Evolutionary conservation across 1,140 invertebrate species (phyloP), one percentile per base, ranked within the genome.

Genomic region (Trachelipus rathkii): DNA sequence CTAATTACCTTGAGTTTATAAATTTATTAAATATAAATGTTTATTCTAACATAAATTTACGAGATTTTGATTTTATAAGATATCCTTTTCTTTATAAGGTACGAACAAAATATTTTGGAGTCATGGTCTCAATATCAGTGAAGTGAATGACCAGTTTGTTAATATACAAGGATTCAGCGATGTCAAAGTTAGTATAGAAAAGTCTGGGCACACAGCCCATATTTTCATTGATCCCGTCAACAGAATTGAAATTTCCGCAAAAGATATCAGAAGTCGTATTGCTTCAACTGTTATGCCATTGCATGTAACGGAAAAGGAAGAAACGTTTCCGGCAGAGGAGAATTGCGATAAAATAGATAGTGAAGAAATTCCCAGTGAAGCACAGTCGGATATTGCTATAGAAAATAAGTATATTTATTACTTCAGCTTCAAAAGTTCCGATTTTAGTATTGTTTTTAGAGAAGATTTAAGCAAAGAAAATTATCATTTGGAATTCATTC

Each of bases 181-280:
- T 83, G 87, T 93, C 0, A 92, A 92, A 84, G 85, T 94, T 4
- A 87, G 88, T 5, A 88, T 92, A 73, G 84, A 88, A 75, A 85
- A 82, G 44, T 82, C 85, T 46, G 87, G 88, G 73, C 87, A 88
- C 77, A 89, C 88, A 4, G 87, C 85, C 50, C 85, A 87, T 77
- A 84, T 92, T 19, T 86, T 83, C 46, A 85, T 92, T 44, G 88
- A 91, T 78, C 88, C 90, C 10, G 88, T 90, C 44, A 91, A 88
- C 75, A 84, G 89, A 82, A 86, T 89, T 2, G 91, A 92, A 84
- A 87, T 92, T 10, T 91, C 89, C 10, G 91, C 91, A 7, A 88
- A 88, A 77, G 91, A 92, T 80, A 90, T 93, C 45, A 86, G 91
- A 23, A 81, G 80, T 69, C 73, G 80, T 6, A 81, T 81, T 33